phyloP scores from a whole-genome alignment of 2,113 vertebrate species.

The Cyanoderma ruficeps region DNA sequence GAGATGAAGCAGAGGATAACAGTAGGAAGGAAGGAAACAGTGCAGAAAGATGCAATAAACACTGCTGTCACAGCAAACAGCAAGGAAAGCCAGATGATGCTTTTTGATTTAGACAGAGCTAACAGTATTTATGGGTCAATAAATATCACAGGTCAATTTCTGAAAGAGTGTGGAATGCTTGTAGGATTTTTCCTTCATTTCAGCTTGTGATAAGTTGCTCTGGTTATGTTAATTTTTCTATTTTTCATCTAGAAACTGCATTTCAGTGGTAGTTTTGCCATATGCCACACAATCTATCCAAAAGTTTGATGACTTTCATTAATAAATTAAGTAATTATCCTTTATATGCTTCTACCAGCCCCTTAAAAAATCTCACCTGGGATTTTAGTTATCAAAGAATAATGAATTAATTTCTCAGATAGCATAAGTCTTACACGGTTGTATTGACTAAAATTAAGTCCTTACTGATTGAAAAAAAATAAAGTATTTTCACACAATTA shows the following conservation, averaged over 20 bases:
- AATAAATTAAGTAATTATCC: background rate
- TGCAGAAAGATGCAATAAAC: background rate
- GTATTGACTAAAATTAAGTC: background rate
- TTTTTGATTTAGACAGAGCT: background rate
- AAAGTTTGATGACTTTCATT: background rate
- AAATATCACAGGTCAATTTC: background rate
- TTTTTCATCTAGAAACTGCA: background rate
- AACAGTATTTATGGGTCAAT: background rate
- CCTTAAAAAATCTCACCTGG: background rate
- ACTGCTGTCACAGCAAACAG: background rate
- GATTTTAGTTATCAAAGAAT: background rate
- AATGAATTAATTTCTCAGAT: background rate
- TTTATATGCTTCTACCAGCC: background rate
- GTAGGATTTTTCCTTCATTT: background rate
- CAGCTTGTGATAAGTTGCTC: background rate
- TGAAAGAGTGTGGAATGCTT: background rate
- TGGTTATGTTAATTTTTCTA: background rate
- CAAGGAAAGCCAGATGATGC: background rate
- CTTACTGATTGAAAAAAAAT: background rate
- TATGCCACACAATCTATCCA: background rate
- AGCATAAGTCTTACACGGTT: background rate
- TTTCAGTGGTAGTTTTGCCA: background rate
- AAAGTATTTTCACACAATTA: background rate
- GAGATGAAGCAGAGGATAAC: background rate
- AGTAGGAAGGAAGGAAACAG: background rate